Conservation (phyloP, 2,113 vertebrate species). For the Vidua chalybeata region DNA sequence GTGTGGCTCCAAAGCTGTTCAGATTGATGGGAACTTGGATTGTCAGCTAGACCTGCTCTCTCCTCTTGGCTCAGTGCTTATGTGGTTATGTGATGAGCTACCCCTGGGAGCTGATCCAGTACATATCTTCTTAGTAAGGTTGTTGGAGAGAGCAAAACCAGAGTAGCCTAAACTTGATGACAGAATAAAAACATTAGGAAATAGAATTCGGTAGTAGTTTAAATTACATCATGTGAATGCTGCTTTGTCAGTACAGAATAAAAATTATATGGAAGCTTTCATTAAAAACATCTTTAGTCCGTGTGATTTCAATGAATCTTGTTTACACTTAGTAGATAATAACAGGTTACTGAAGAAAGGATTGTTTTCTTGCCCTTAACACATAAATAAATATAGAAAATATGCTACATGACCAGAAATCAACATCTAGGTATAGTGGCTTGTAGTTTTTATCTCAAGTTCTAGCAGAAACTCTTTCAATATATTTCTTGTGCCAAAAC, state of each 20-base stretch:
- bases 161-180: neutral
- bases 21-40: neutral
- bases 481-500: neutral
- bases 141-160: neutral
- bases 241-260: neutral
- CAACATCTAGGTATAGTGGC: neutral
- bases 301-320: neutral
- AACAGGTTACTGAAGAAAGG: neutral
- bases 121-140: neutral
- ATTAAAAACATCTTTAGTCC: neutral
- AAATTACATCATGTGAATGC: neutral
- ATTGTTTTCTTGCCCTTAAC: neutral
- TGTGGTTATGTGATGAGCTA: neutral
- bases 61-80: neutral
- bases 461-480: neutral
- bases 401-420: neutral
- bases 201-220: neutral
- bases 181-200: neutral
- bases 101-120: neutral
- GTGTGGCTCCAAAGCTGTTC: neutral
- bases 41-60: neutral
- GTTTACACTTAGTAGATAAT: neutral
- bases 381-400: neutral
- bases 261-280: neutral
- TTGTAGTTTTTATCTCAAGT: neutral